These are phyloP conservation scores for Acyrthosiphon pisum DNA, from an alignment of 1,140 invertebrate species.

Conservation along the genomic window DNA sequence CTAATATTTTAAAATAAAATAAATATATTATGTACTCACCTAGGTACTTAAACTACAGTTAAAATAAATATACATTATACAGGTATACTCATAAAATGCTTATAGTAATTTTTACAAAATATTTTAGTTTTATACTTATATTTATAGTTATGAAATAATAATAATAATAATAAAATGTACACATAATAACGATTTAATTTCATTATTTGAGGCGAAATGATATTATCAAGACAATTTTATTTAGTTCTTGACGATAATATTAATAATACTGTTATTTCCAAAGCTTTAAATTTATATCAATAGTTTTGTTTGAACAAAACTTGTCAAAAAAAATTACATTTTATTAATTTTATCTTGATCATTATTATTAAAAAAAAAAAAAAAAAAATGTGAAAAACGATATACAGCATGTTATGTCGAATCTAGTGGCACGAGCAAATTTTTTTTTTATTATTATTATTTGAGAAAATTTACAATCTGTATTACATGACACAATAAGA, in stretches of 20 bases:
- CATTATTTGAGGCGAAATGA: background rate
- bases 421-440: background rate
- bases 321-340: background rate
- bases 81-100: too few relatives aligned
- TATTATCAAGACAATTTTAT: background rate
- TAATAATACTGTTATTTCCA: background rate
- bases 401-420: background rate
- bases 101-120: too few relatives aligned
- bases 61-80: too few relatives aligned
- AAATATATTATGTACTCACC: background rate
- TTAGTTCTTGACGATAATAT: background rate
- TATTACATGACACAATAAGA: too few relatives aligned
- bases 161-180: too few relatives aligned
- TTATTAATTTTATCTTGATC: background rate
- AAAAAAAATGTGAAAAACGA: background rate
- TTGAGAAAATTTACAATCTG: too few relatives aligned
- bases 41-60: background rate
- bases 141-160: too few relatives aligned
- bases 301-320: background rate
- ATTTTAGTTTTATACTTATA: too few relatives aligned
- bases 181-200: background rate
- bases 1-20: background rate
- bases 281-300: background rate
- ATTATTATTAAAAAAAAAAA: background rate
- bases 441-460: too few relatives aligned